Conservation (phyloP, 1,140 invertebrate species). For the Ceratosolen solmsi region DNA sequence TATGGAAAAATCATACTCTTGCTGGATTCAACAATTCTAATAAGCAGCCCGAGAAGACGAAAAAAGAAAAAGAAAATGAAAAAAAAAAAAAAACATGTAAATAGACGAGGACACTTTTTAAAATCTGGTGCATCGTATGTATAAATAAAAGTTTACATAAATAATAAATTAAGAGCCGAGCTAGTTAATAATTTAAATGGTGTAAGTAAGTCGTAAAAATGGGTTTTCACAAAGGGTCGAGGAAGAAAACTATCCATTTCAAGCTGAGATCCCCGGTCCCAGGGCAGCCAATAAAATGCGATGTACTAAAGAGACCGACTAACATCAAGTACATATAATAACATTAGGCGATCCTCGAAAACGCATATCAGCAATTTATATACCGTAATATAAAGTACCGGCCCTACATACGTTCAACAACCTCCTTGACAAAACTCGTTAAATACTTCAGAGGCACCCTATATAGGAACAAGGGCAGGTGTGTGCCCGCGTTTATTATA, state of each 20-base stretch:
- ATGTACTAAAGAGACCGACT: background rate
- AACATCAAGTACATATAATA: slow-evolving; percentile 20
- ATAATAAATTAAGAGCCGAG: background rate
- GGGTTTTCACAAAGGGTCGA: background rate
- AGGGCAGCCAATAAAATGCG: background rate
- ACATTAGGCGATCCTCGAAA: slow-evolving; percentile 11
- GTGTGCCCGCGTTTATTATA: slow-evolving; percentile 21
- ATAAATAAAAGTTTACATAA: background rate
- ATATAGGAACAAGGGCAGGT: slow-evolving; percentile 20
- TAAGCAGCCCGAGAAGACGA: background rate
- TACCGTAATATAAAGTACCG: background rate
- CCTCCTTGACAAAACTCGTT: slow-evolving; percentile 12
- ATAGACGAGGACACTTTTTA: too few relatives aligned
- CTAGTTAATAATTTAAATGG: background rate
- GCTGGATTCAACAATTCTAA: too few relatives aligned
- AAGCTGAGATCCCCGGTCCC: background rate
- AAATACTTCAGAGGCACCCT: slow-evolving; percentile 4
- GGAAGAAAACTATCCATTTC: background rate
- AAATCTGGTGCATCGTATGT: too few relatives aligned
- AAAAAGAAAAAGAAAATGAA: background rate
- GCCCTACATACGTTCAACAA: background rate
- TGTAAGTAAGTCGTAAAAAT: background rate
- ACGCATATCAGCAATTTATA: slow-evolving; percentile 36
- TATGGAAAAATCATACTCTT: too few relatives aligned
- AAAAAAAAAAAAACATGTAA: background rate